phyloP scores from a whole-genome alignment of 2,113 vertebrate species.

The Megalops atlanticus region DNA sequence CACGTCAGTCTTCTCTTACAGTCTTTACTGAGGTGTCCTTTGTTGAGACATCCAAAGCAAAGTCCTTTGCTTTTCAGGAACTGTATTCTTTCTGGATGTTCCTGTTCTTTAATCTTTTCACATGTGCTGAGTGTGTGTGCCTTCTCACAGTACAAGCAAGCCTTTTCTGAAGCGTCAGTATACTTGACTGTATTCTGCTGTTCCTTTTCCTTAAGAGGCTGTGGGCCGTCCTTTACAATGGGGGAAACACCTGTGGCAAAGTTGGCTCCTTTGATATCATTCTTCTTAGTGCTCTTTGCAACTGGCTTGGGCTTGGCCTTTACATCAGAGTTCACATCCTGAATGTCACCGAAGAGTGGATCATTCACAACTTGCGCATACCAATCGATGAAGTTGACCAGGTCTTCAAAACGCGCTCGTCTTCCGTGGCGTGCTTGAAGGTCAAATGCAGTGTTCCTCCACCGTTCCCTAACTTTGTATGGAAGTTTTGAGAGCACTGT shows the following conservation, averaged over 20 bases:
- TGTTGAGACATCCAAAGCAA: conserved; percentile 19
- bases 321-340: neutral
- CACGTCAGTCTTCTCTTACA: conserved; percentile 17
- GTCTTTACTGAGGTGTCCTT: conserved; percentile 15
- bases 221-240: neutral
- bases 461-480: neutral
- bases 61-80: conserved; percentile 12
- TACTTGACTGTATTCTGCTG: neutral
- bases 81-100: conserved; percentile 2
- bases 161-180: no score
- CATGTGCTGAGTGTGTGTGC: neutral
- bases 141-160: conserved; percentile 21
- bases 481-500: neutral
- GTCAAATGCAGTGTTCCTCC: conserved; percentile 8
- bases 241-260: neutral
- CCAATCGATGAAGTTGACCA: conserved; percentile 10
- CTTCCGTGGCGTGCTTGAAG: neutral
- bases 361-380: conserved; percentile 16
- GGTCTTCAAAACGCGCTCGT: conserved; percentile 24
- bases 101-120: conserved; percentile 10
- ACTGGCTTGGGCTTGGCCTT: neutral
- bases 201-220: neutral
- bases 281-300: neutral
- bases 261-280: neutral
- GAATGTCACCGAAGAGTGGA: conserved; percentile 20